Conservation (phyloP, 2,888 invertebrate species). For the Scaptomyza parva region DNA sequence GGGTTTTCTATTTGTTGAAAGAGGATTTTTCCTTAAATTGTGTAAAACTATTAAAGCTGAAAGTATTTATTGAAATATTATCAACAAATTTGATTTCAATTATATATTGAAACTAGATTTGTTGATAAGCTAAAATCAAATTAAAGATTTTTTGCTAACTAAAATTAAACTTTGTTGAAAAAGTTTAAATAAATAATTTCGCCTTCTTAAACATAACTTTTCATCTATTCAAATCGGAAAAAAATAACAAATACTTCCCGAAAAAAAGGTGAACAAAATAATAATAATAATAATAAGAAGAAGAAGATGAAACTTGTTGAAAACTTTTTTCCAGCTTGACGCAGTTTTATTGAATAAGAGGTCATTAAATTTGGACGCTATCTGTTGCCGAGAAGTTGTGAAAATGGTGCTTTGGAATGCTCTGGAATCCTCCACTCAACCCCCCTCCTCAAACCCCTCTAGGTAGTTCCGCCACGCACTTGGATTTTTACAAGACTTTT, state of each 20-base stretch:
- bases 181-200: neutral
- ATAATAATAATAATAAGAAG: no score
- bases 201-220: neutral
- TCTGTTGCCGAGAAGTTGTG: slow-evolving; percentile 74
- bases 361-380: slow-evolving; percentile 81
- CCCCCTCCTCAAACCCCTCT: neutral
- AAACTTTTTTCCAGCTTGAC: slow-evolving; percentile 56
- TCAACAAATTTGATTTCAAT: neutral
- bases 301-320: neutral
- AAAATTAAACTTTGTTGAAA: neutral
- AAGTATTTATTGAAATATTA: slow-evolving; percentile 17
- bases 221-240: neutral
- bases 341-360: slow-evolving; percentile 79
- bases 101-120: neutral
- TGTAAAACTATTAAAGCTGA: neutral
- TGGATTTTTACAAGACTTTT: slow-evolving; percentile 74
- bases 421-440: neutral
- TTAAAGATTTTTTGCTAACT: neutral
- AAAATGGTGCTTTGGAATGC: slow-evolving; percentile 51
- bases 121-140: neutral
- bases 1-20: slow-evolving; percentile 3
- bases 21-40: slow-evolving; percentile 15
- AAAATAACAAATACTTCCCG: slow-evolving; percentile 24
- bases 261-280: neutral
- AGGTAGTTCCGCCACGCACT: slow-evolving; percentile 42